Evolutionary conservation across 2,113 vertebrate genomes (phyloP), one percentile per base, ranked within the genome.

Genomic region (Syrrhaptes paradoxus): DNA sequence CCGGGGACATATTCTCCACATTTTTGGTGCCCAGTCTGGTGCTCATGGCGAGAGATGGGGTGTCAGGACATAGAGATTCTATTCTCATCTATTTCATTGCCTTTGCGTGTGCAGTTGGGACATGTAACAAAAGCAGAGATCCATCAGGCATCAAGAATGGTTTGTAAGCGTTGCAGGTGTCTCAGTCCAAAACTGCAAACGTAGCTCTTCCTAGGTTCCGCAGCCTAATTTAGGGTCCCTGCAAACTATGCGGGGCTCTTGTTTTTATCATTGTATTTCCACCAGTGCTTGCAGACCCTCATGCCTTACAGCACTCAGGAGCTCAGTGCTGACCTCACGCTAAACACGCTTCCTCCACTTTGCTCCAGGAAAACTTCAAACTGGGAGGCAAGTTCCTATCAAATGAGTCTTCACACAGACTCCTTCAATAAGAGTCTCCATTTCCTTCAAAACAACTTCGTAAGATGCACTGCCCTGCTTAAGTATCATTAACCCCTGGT

Each of bases 371-470:
- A 61, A 92, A 80, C 76, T 76, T 90, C 29, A 90, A 88, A 51
- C 76, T 66, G 52, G 38, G 78, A 74, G 0, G 2, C 65, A 55
- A 88, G 85, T 92, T 86, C 66, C 61, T 79, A 54, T 62, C 49
- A 54, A 63, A 77, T 58, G 48, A 68, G 55, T 49, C 61, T 86
- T 63, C 7, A 3, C 55, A 88, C 59, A 55, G 66, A 24, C 67
- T 93, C 49, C 72, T 90, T 85, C 92, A 88, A 3, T 63, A 77
- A 90, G 41, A 72, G 82, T 34, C 57, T 80, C 88, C 5, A 6
- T 70, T 96, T 95, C 90, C 80, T 95, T 89, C 94, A 86, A 90
- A 95, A 93, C 93, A 92, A 48, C 36, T 67, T 48, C 72, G 4
- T 55, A 89, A 89, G 73, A 94, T 24, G 46, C 71, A 68, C 54